Percentiles rank a stretch among this genome's conserved stretches.
Evolutionary conservation across 2,888 invertebrate species (phyloP).

Genomic region (Ormyrus thymus): DNA sequence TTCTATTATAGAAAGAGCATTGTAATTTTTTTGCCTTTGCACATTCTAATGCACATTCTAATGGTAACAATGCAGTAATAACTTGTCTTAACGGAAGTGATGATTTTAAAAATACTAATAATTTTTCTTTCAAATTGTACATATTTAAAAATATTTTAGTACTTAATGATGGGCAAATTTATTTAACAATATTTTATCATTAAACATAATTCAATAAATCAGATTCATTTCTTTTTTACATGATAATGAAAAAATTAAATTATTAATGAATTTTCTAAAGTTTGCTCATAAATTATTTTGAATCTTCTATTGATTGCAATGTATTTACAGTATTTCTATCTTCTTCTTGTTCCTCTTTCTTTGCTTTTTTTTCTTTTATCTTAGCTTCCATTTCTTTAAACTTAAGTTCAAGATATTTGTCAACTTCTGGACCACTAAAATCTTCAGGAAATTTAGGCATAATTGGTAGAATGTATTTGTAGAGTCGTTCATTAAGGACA

Average conservation of each 20-base stretch:
- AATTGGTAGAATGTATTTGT: constrained; percentile 90
- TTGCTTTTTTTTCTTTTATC: constrained; percentile 81
- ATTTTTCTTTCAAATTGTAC: not conserved
- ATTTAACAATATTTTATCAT: not conserved
- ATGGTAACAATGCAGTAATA: constrained; percentile 53
- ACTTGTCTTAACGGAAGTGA: constrained; percentile 45
- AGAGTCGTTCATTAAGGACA: constrained; percentile 90
- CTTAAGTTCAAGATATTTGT: constrained; percentile 88
- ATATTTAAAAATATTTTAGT: too few species aligned
- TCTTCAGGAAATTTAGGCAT: constrained; percentile 93
- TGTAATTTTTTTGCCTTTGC: constrained; percentile 36
- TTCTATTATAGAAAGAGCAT: not conserved
- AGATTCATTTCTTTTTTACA: constrained; percentile 32
- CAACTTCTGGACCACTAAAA: constrained; percentile 90
- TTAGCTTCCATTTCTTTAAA: constrained; percentile 92
- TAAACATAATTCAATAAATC: not conserved
- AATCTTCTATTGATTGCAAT: constrained; percentile 55
- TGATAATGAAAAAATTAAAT: constrained; percentile 39
- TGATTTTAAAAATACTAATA: constrained; percentile 7
- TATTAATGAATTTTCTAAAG: constrained; percentile 28
- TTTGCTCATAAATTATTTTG: constrained; percentile 37
- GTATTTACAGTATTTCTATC: constrained; percentile 62
- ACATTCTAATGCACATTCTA: constrained; percentile 49
- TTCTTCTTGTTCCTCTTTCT: constrained; percentile 68
- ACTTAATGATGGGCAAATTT: not conserved